These are phyloP conservation scores for Diploptera punctata DNA, from an alignment of 2,888 invertebrate species.

Conservation along the genomic window DNA sequence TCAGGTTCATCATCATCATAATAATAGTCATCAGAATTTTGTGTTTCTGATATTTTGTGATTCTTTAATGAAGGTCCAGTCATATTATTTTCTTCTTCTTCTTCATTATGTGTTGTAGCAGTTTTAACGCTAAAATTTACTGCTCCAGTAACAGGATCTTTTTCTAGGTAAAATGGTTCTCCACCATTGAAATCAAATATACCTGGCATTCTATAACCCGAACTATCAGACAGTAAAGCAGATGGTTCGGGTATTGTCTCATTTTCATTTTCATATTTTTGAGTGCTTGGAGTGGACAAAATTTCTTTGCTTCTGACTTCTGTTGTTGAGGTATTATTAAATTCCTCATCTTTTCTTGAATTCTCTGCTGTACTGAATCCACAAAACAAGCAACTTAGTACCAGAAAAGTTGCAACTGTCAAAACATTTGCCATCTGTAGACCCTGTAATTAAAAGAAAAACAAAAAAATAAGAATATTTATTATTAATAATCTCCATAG, in stretches of 20 bases:
- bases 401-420: background rate
- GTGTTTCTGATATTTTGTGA: slow-evolving; percentile 47
- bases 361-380: background rate
- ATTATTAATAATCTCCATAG: too few species aligned
- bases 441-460: background rate
- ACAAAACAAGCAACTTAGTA: background rate
- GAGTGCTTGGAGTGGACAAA: too few species aligned
- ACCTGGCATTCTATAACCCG: slow-evolving; percentile 29
- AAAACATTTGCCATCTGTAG: background rate
- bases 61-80: slow-evolving; percentile 48
- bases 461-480: too few species aligned
- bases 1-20: slow-evolving; percentile 49
- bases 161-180: slow-evolving; percentile 72
- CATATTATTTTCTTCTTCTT: background rate
- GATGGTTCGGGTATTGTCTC: slow-evolving; percentile 6
- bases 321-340: too few species aligned
- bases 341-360: background rate
- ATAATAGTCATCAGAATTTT: slow-evolving; percentile 47
- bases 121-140: slow-evolving; percentile 66
- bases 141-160: slow-evolving; percentile 70
- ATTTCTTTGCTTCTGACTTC: too few species aligned
- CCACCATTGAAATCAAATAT: slow-evolving; percentile 67
- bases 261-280: background rate
- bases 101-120: slow-evolving; percentile 43
- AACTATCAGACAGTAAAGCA: background rate